Percentiles rank a stretch among this genome's conserved stretches.
phyloP scores from a whole-genome alignment of 2,113 vertebrate species.

The Rhinichthys klamathensis region DNA sequence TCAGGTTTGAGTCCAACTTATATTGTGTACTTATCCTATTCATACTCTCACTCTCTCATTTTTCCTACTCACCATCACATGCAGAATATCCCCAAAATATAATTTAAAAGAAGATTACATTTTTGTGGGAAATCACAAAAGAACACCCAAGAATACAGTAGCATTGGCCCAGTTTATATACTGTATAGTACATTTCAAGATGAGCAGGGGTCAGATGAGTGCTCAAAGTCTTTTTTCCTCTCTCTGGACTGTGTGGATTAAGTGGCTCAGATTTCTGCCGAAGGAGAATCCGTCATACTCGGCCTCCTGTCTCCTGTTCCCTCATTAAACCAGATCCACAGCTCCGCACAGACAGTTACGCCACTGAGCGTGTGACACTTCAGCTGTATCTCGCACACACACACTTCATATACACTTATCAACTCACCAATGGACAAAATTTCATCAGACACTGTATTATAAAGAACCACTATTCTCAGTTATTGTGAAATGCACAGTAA shows the following conservation, averaged over 20 bases:
- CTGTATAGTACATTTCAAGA: conserved; percentile 50
- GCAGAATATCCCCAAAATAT: not conserved
- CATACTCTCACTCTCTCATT: too few species aligned
- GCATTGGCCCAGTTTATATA: not conserved
- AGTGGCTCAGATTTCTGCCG: conserved; percentile 16
- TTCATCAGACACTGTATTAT: conserved; percentile 6
- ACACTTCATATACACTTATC: conserved; percentile 35
- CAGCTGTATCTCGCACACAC: conserved; percentile 35
- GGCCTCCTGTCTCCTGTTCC: conserved; percentile 45
- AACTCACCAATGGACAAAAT: conserved; percentile 15
- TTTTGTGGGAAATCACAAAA: not conserved
- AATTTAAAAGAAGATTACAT: not conserved
- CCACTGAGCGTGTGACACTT: conserved; percentile 42
- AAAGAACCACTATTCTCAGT: not conserved
- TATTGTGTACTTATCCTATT: not conserved
- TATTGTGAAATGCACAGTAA: not conserved
- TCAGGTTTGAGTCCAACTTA: not conserved
- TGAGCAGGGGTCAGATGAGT: conserved; percentile 61
- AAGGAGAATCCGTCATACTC: conserved; percentile 49
- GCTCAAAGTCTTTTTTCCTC: conserved; percentile 44
- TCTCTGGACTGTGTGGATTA: not conserved
- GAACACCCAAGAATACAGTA: not conserved
- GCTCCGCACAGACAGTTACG: conserved; percentile 36
- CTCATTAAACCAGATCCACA: conserved; percentile 58
- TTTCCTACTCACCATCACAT: not conserved